Evolutionary conservation across 2,797 vertebrate species (phyloP).

Genomic region (Eremophila alpestris): DNA sequence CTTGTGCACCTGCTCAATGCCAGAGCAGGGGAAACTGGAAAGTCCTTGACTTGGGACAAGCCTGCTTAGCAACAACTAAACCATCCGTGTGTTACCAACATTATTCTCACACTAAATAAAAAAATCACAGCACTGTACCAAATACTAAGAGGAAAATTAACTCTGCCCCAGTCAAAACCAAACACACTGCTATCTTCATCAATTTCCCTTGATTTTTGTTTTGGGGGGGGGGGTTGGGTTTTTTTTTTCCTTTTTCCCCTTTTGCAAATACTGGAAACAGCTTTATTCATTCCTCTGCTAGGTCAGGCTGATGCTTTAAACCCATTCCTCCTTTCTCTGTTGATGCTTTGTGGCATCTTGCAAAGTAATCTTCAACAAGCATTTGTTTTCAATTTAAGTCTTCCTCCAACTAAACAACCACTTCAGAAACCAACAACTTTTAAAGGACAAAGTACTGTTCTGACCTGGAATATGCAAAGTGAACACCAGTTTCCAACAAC

Average conservation of each 20-base stretch:
- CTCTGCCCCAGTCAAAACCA: not conserved
- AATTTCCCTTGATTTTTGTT: not conserved
- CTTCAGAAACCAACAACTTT: not conserved
- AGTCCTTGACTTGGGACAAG: not conserved
- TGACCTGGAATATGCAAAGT: not conserved
- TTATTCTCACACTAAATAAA: not conserved
- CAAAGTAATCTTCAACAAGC: not conserved
- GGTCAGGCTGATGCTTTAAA: not conserved
- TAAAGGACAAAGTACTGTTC: not conserved
- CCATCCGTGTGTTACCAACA: not conserved
- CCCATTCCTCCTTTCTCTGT: not conserved
- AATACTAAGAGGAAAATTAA: not conserved
- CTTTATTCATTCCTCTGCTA: not conserved
- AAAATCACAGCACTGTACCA: not conserved
- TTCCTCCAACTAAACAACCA: not conserved
- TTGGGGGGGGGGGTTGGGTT: not conserved
- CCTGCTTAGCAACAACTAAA: not conserved
- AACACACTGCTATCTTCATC: not conserved
- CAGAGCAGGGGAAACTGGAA: not conserved
- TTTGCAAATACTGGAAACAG: not conserved
- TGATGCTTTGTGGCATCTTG: not conserved
- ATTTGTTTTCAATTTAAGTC: not conserved
- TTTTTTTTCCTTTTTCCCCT: fast-evolving
- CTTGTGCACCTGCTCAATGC: not conserved
- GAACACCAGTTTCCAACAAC: not conserved